phyloP scores from a whole-genome alignment of 2,113 vertebrate genomes.

The Stomatorhinus ivindoensis region DNA sequence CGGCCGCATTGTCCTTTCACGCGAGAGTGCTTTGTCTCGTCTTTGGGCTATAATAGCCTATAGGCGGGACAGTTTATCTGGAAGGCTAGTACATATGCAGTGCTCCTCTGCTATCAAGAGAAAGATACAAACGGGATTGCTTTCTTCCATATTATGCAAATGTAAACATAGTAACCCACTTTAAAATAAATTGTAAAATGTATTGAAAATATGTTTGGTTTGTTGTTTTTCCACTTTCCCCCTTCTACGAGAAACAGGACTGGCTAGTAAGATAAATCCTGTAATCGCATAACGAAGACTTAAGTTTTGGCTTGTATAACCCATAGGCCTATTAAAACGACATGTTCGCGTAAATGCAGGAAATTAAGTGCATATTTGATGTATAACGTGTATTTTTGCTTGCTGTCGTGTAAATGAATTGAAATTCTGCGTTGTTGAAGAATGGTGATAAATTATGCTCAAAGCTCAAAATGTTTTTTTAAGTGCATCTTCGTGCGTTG shows the following conservation, averaged over 20 bases:
- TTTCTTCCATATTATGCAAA: not conserved
- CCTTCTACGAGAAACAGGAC: not conserved
- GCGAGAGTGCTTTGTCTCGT: not conserved
- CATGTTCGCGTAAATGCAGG: not conserved
- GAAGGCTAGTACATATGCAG: not conserved
- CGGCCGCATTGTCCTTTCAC: not conserved
- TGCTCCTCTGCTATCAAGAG: not conserved
- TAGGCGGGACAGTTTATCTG: slow-evolving; percentile 1
- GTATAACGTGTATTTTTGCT: not conserved
- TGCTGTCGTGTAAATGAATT: not conserved
- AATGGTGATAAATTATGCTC: not conserved
- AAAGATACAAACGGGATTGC: not conserved
- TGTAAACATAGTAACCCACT: not conserved
- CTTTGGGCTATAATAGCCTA: not conserved
- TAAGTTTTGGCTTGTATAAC: not conserved
- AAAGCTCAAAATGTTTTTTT: not conserved
- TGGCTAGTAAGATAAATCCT: not conserved
- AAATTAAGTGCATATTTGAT: not conserved
- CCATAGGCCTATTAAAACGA: not conserved
- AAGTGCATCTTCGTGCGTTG: not conserved
- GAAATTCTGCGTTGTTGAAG: not conserved
- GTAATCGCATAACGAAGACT: not conserved
- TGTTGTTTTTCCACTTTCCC: not conserved
- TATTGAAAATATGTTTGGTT: not conserved
- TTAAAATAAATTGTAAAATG: not conserved